Percentiles rank a stretch among this genome's conserved stretches.
Conservation (phyloP, 2,113 vertebrate genomes). For the Pao palembangensis region DNA sequence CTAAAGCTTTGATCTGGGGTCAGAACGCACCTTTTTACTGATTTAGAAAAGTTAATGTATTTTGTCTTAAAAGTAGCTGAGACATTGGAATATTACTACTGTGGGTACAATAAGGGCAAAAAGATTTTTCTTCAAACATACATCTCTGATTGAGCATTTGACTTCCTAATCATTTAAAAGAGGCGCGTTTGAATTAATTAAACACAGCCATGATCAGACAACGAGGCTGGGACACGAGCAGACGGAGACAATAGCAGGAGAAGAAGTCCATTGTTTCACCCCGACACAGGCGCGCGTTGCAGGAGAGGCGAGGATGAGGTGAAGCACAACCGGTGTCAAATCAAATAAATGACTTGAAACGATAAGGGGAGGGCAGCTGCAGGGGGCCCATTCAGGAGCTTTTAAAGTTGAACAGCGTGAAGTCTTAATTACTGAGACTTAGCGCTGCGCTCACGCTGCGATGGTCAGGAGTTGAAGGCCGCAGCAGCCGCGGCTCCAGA, state of each 20-base stretch:
- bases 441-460: slow-evolving; percentile 61
- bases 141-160: slow-evolving; percentile 36
- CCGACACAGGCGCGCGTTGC: slow-evolving; percentile 35
- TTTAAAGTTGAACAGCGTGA: slow-evolving; percentile 74
- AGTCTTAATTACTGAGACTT: slow-evolving; percentile 74
- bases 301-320: slow-evolving; percentile 48
- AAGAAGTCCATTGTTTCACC: slow-evolving; percentile 53
- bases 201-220: slow-evolving; percentile 47
- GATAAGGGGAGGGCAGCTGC: slow-evolving; percentile 28
- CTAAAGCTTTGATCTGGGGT: too few relatives aligned
- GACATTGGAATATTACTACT: too few relatives aligned
- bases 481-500: slow-evolving; percentile 44
- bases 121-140: neutral
- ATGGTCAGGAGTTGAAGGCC: slow-evolving; percentile 67
- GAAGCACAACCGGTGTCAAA: slow-evolving; percentile 58
- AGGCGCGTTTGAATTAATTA: slow-evolving; percentile 59
- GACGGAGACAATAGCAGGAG: slow-evolving; percentile 48
- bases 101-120: neutral
- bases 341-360: slow-evolving; percentile 60
- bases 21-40: too few relatives aligned
- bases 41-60: too few relatives aligned
- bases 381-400: slow-evolving; percentile 58
- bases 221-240: slow-evolving; percentile 24
- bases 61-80: too few relatives aligned
- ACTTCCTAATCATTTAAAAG: slow-evolving; percentile 44